A percentile compares a stretch with the other conserved stretches of the same genome.
phyloP scores from a whole-genome alignment of 2,113 vertebrate genomes.

The Alouatta palliata region DNA sequence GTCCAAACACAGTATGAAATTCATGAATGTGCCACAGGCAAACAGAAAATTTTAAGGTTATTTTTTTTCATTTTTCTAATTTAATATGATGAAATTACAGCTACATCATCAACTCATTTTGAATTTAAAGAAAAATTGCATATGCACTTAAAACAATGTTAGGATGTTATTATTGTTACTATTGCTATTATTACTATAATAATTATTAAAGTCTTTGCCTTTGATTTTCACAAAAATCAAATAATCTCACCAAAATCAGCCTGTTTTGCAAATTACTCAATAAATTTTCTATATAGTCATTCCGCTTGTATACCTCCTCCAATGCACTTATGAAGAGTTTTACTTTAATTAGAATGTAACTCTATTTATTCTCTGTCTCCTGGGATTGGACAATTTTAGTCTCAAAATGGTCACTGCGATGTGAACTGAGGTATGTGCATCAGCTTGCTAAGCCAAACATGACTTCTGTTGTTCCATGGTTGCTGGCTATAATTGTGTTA shows the following conservation, averaged over 20 bases:
- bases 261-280: not conserved
- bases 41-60: not conserved
- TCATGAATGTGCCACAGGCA: not conserved
- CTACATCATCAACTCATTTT: not conserved
- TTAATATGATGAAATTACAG: constrained; percentile 5
- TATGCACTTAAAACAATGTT: not conserved
- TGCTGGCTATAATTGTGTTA: not conserved
- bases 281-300: not conserved
- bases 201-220: not conserved
- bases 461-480: not conserved
- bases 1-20: constrained; percentile 19
- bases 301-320: not conserved
- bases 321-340: not conserved
- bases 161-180: not conserved
- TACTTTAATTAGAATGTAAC: not conserved
- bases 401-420: not conserved
- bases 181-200: not conserved
- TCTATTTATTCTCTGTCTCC: constrained; percentile 7
- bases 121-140: not conserved
- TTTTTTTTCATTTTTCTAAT: not conserved
- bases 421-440: not conserved
- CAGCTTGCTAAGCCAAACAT: not conserved
- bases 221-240: constrained; percentile 10
- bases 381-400: not conserved
- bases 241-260: not conserved